These are phyloP conservation scores for Pachyramphus minor DNA, from an alignment of 2,113 vertebrate genomes.

Conservation along the genomic window DNA sequence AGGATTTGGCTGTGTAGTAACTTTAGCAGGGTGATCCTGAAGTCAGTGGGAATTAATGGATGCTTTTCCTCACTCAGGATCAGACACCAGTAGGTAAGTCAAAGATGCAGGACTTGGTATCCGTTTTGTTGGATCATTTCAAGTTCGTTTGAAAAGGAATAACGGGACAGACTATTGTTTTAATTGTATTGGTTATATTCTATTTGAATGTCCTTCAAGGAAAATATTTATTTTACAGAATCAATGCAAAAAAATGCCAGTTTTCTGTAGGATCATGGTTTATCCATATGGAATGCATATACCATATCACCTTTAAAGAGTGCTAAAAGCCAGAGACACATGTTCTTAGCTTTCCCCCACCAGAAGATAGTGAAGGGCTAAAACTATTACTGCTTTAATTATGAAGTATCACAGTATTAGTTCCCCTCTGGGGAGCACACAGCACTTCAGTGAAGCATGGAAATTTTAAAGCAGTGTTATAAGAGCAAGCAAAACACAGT, in stretches of 20 bases:
- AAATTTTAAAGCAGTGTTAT: slow-evolving; percentile 64
- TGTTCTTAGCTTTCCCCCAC: slow-evolving; percentile 50
- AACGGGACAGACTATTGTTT: not conserved
- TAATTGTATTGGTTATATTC: not conserved
- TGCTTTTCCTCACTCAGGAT: not conserved
- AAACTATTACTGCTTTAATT: slow-evolving; percentile 24
- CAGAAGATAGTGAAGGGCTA: slow-evolving; percentile 48
- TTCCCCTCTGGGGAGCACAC: slow-evolving; percentile 20
- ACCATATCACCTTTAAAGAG: slow-evolving; percentile 73
- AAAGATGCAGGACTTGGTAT: not conserved
- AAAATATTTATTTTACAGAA: slow-evolving; percentile 18
- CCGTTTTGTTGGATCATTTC: not conserved
- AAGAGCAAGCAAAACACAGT: slow-evolving; percentile 69
- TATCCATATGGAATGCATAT: slow-evolving; percentile 36
- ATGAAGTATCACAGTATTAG: slow-evolving; percentile 23
- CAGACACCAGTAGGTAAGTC: not conserved
- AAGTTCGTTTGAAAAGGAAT: slow-evolving; percentile 3
- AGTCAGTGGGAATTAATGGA: not conserved
- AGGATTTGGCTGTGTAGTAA: not conserved
- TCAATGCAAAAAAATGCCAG: not conserved
- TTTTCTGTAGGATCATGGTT: slow-evolving; percentile 19
- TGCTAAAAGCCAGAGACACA: slow-evolving; percentile 55
- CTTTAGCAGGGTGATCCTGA: not conserved
- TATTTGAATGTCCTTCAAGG: not conserved
- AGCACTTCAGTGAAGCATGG: slow-evolving; percentile 63